Conservation (phyloP, 2,888 invertebrate species). For the Neocrepidodera transversa region DNA sequence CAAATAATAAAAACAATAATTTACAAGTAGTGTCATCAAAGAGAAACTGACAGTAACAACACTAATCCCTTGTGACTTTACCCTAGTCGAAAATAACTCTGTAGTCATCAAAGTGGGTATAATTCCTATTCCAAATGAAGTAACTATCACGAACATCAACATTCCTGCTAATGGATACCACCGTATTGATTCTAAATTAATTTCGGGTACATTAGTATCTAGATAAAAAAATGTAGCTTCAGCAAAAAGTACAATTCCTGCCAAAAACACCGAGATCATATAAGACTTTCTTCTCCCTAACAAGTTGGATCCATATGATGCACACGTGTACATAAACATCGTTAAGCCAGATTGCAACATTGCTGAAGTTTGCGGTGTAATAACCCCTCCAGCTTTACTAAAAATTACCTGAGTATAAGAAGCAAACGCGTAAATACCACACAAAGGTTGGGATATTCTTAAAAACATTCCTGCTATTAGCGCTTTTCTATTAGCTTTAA, state of each 20-base stretch:
- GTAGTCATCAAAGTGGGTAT: slow-evolving; percentile 50
- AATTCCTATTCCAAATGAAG: slow-evolving; percentile 47
- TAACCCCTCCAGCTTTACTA: slow-evolving; percentile 48
- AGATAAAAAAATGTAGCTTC: slow-evolving; percentile 46
- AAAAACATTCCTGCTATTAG: slow-evolving; percentile 46
- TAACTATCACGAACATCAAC: slow-evolving; percentile 47
- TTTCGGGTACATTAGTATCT: slow-evolving; percentile 35
- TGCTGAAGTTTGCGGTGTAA: slow-evolving; percentile 35
- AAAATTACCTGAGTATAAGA: slow-evolving; percentile 52
- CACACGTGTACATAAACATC: slow-evolving; percentile 37
- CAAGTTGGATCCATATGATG: slow-evolving; percentile 41
- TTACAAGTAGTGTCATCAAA: slow-evolving; percentile 39
- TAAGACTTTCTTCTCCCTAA: slow-evolving; percentile 45
- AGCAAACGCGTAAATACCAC: slow-evolving; percentile 47
- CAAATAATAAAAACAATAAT: slow-evolving; percentile 52
- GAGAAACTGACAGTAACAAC: slow-evolving; percentile 47
- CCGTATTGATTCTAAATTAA: slow-evolving; percentile 40
- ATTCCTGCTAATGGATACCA: slow-evolving; percentile 53
- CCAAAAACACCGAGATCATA: slow-evolving; percentile 43
- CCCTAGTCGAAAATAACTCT: slow-evolving; percentile 52
- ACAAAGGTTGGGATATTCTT: slow-evolving; percentile 49
- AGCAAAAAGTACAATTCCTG: slow-evolving; percentile 34
- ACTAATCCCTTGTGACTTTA: slow-evolving; percentile 50
- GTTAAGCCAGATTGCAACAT: slow-evolving; percentile 41
- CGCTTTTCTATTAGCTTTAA: slow-evolving; percentile 49